Evolutionary conservation across 2,113 vertebrate genomes (phyloP), one percentile per base, ranked within the genome.

Genomic region (Pituophis catenifer): DNA sequence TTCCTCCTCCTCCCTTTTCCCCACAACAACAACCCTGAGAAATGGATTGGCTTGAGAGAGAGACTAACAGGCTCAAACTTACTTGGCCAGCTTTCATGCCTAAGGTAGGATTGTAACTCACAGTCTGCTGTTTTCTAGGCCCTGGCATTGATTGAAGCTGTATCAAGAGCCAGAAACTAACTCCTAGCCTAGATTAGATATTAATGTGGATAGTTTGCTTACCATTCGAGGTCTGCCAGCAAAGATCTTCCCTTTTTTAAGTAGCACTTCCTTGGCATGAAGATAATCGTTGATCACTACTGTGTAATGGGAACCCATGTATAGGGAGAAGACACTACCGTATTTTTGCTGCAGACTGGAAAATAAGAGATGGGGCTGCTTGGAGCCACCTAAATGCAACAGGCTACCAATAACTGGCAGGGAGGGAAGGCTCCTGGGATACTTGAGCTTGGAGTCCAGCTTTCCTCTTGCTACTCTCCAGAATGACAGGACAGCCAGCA

Each of bases 201-300:
- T 33, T 12, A 24, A 57, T 15, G 1, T 23, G 9, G 6, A 11
- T 0, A 0, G 38, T n/a, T 88, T 81, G 91, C 99, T 98, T 96
- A 99, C 99, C 17, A 97, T 97, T 88, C 96, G 96, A 3, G 99
- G 98, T 95, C 99, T 97, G 54, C 99, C 99, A 0, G 98, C 99
- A 94, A 99, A 99, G 23, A 96, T 97, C 95, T 99, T 99, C 12
- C 99, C 99, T 94, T 99, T 99, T 97, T 98, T 99, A 92, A 99
- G 94, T 81, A 99, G 97, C 38, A 99, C 98, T 94, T 99, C 99
- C 95, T 97, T 98, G 93, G 99, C 99, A 1, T 99, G 98, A 59
- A 91, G 95, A 70, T 99, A 96, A 54, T 98, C 97, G 96, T 99
- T 99, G 2, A 99, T 93, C 0, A 99, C 95, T 90, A 99, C 96